These are phyloP conservation scores for Rhodophaea formosa DNA, from an alignment of 2,888 invertebrate species.

Conservation along the genomic window DNA sequence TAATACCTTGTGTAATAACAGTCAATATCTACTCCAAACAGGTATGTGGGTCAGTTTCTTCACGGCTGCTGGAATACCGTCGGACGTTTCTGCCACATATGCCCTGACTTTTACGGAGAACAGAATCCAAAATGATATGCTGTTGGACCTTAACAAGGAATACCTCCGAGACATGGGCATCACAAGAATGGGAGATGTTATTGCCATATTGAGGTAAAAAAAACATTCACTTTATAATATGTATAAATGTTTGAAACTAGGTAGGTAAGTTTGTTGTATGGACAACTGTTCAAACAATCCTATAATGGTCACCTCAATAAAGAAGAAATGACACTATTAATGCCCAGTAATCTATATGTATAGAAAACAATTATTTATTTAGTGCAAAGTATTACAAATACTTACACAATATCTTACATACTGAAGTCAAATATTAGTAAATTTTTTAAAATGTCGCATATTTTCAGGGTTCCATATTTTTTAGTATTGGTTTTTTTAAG, in stretches of 20 bases:
- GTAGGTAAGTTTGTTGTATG: no score
- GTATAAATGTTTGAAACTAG: neutral
- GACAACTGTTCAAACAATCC: no score
- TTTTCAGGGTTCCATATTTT: no score
- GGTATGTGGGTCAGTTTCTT: conserved; percentile 93
- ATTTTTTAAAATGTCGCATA: no score
- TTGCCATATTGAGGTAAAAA: conserved; percentile 85
- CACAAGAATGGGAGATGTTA: conserved; percentile 85
- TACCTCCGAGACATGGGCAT: conserved; percentile 95
- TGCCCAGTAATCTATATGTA: no score
- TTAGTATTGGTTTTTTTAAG: no score
- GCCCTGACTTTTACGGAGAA: conserved; percentile 93
- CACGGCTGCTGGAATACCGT: conserved; percentile 90
- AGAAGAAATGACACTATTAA: no score
- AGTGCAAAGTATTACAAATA: no score
- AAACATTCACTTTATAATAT: conserved; percentile 1
- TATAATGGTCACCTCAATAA: no score
- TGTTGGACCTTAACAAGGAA: conserved; percentile 92
- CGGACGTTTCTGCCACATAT: conserved; percentile 89
- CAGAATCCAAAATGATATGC: conserved; percentile 92
- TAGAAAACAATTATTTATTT: no score
- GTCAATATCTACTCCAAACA: conserved; percentile 39
- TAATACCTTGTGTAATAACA: neutral
- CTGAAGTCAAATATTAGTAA: no score
- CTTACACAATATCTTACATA: no score